These are phyloP conservation scores for Menidia beryllina DNA, from an alignment of 2,113 vertebrate genomes.

Conservation along the genomic window DNA sequence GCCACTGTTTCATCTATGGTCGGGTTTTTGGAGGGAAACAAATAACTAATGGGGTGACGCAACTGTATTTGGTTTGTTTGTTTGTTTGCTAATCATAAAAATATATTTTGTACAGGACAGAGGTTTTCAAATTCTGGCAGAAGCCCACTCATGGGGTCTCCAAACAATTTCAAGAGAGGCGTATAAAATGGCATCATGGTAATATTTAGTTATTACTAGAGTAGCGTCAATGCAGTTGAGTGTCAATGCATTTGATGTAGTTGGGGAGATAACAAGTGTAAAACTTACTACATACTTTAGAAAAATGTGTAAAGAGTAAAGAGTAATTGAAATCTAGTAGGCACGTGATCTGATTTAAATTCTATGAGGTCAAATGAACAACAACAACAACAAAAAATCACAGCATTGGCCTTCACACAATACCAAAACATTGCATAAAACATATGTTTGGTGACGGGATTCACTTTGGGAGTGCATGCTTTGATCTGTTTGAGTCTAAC, in stretches of 20 bases:
- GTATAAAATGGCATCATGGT: neutral
- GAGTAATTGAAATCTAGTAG: neutral
- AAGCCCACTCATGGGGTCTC: neutral
- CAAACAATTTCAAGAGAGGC: neutral
- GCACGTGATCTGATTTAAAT: too few relatives aligned
- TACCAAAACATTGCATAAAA: neutral
- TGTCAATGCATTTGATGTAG: neutral
- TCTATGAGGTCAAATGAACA: neutral
- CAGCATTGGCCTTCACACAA: neutral
- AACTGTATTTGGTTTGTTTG: neutral
- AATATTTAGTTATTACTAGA: neutral
- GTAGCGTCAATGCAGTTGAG: too few relatives aligned
- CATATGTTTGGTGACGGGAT: neutral
- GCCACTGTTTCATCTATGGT: constrained; percentile 2
- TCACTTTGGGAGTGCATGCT: neutral
- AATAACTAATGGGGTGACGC: neutral
- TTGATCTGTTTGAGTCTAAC: constrained; percentile 74
- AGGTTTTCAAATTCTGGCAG: too few relatives aligned
- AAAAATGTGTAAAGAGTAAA: too few relatives aligned
- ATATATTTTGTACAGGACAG: too few relatives aligned
- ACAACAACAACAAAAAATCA: neutral
- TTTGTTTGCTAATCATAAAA: neutral
- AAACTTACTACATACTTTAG: too few relatives aligned
- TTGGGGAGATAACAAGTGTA: neutral
- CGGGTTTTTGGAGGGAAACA: neutral